Evolutionary conservation across 2,113 vertebrate species (phyloP).

Genomic region (Cercocebus atys): DNA sequence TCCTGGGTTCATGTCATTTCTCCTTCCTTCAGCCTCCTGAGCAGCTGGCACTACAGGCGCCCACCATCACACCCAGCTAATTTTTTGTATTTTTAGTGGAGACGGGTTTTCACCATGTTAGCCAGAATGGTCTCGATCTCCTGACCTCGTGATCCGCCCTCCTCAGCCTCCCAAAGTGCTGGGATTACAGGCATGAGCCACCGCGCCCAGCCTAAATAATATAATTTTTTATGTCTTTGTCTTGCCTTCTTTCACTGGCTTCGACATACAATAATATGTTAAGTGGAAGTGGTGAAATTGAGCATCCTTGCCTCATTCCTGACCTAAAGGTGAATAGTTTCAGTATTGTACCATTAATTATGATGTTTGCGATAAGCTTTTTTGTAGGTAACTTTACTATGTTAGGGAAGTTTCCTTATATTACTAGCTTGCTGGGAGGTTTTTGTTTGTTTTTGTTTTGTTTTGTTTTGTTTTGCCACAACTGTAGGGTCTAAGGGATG

Average conservation of each 20-base stretch:
- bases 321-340: not conserved
- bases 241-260: not conserved
- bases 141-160: too few species aligned
- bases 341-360: not conserved
- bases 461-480: not conserved
- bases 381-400: not conserved
- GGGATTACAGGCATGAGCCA: too few species aligned
- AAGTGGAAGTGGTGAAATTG: not conserved
- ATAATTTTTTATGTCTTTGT: not conserved
- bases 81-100: too few species aligned
- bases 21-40: too few species aligned
- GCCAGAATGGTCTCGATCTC: too few species aligned
- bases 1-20: too few species aligned
- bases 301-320: not conserved
- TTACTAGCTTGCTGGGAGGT: not conserved
- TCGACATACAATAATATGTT: not conserved
- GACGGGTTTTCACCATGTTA: accelerated
- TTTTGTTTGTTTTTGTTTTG: not conserved
- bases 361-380: not conserved
- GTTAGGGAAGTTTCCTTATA: not conserved
- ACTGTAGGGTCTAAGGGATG: not conserved
- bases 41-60: too few species aligned
- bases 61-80: too few species aligned
- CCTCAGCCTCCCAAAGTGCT: too few species aligned
- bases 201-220: not conserved